phyloP scores from a whole-genome alignment of 2,113 vertebrate genomes.

The Falcunculus frontatus region DNA sequence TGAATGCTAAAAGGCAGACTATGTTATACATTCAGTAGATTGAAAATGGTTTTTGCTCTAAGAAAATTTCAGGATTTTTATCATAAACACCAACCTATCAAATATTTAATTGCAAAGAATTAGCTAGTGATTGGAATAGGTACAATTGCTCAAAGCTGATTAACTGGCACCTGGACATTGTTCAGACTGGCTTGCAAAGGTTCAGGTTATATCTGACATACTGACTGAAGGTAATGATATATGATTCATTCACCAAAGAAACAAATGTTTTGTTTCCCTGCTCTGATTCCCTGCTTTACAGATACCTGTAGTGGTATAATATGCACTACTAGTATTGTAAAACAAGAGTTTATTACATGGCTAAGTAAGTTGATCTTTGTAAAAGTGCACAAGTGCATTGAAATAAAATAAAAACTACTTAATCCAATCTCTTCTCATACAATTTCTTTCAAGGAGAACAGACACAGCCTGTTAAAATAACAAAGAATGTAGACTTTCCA shows the following conservation, averaged over 20 bases:
- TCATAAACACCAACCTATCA: neutral
- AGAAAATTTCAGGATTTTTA: neutral
- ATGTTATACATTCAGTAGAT: neutral
- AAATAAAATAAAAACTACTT: conserved; percentile 92
- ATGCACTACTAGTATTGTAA: conserved; percentile 77
- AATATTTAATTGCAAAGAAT: conserved; percentile 36
- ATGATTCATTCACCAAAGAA: conserved; percentile 73
- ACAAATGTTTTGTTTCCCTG: conserved; percentile 76
- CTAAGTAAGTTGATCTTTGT: conserved; percentile 85
- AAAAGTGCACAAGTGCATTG: conserved; percentile 84
- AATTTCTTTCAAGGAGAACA: conserved; percentile 86
- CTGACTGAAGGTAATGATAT: conserved; percentile 73
- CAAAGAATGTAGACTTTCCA: conserved; percentile 92
- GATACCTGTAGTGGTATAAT: conserved; percentile 72
- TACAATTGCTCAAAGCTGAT: conserved; percentile 52
- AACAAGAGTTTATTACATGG: conserved; percentile 84
- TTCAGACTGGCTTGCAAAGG: conserved; percentile 58
- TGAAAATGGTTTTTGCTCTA: neutral
- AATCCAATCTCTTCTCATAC: conserved; percentile 83
- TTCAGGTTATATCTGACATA: conserved; percentile 64
- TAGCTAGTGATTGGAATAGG: neutral
- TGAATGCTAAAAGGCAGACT: neutral
- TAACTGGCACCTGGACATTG: conserved; percentile 49
- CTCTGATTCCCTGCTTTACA: conserved; percentile 70
- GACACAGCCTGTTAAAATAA: conserved; percentile 98